A percentile compares a stretch with the other conserved stretches of the same genome.
Evolutionary conservation across 2,888 invertebrate species (phyloP).

Genomic region (Nephrotoma guestfalica): DNA sequence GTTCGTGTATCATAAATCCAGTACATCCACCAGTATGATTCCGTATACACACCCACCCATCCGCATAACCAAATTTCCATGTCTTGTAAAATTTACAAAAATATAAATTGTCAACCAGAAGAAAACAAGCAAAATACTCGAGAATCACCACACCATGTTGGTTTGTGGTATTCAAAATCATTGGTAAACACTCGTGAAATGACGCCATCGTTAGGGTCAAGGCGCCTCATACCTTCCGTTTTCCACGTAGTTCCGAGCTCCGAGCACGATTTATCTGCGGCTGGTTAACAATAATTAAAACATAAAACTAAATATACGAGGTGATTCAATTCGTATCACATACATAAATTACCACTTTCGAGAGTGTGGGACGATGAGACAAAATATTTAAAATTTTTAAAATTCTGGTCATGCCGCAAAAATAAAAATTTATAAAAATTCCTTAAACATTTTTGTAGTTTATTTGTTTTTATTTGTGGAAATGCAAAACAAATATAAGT

Average conservation of each 20-base stretch:
- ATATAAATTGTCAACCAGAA: too few species aligned
- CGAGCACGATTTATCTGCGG: neutral
- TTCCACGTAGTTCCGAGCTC: neutral
- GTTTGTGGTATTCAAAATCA: neutral
- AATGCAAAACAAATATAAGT: neutral
- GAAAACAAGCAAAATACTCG: too few species aligned
- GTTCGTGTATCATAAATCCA: too few species aligned
- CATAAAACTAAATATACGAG: neutral
- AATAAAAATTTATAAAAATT: neutral
- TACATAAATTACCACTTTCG: neutral
- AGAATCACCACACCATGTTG: too few species aligned
- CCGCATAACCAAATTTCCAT: too few species aligned
- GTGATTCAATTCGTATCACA: neutral
- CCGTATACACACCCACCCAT: too few species aligned
- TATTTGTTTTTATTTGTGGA: neutral
- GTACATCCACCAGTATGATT: too few species aligned
- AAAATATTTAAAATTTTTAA: neutral
- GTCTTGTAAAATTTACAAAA: too few species aligned
- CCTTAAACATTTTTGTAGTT: neutral
- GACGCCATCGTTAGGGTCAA: neutral
- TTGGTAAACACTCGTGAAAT: neutral
- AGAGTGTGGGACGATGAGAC: neutral
- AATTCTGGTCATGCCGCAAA: neutral
- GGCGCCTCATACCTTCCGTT: neutral
- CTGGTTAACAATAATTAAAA: neutral